Evolutionary conservation across 2,888 invertebrate genomes (phyloP).

Genomic region (Orthosia gothica): DNA sequence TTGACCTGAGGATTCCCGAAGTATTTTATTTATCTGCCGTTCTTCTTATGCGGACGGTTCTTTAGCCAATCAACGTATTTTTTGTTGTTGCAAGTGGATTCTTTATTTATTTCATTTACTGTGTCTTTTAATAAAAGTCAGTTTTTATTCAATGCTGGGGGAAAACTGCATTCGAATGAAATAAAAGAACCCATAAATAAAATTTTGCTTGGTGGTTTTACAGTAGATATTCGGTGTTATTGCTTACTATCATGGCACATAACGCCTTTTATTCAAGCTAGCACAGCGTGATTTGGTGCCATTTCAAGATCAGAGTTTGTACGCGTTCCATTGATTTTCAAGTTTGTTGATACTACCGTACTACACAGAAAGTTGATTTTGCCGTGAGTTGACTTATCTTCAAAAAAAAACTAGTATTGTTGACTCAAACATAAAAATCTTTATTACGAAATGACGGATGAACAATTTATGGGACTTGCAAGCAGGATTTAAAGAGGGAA

Average conservation of each 20-base stretch:
- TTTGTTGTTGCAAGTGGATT: conserved; percentile 7
- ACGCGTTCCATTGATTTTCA: neutral
- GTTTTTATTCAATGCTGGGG: neutral
- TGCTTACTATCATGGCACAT: too few relatives aligned
- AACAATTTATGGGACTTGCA: too few relatives aligned
- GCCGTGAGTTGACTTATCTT: too few relatives aligned
- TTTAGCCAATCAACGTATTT: conserved; percentile 16
- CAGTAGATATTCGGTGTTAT: too few relatives aligned
- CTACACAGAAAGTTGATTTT: too few relatives aligned
- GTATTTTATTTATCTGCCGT: conserved; percentile 35
- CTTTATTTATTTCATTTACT: conserved; percentile 8
- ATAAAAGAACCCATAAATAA: too few relatives aligned
- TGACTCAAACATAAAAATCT: too few relatives aligned
- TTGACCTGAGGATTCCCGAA: conserved; percentile 46
- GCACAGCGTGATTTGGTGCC: neutral
- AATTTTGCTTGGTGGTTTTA: too few relatives aligned
- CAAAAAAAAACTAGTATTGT: too few relatives aligned
- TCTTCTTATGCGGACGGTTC: conserved; percentile 23
- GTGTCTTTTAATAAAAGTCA: conserved; percentile 5
- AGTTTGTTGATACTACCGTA: neutral
- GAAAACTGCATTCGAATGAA: neutral
- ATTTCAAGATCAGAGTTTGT: neutral
- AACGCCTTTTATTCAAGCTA: neutral
- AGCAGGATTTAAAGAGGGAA: too few relatives aligned
- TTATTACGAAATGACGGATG: too few relatives aligned